Percentiles rank a stretch among this genome's conserved stretches.
These are phyloP conservation scores for Benthosema pterotum DNA, from an alignment of 2,797 vertebrate genomes.

Conservation along the genomic window DNA sequence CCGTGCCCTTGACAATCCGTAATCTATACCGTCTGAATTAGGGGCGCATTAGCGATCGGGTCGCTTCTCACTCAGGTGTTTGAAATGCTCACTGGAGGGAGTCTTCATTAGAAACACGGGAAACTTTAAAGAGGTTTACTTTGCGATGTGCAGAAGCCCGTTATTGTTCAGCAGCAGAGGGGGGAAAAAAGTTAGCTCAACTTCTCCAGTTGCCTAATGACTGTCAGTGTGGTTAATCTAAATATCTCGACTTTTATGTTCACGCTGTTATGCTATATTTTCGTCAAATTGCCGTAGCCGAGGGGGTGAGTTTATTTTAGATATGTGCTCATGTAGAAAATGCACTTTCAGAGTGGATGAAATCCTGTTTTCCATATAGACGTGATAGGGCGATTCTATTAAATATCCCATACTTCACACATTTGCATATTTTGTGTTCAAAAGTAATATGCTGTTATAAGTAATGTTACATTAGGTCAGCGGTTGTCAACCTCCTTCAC, in stretches of 20 bases:
- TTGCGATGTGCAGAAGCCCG: slow-evolving; percentile 42
- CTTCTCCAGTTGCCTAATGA: slow-evolving; percentile 47
- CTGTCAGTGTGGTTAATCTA: slow-evolving; percentile 51
- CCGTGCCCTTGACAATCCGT: slow-evolving; percentile 67
- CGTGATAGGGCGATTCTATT: slow-evolving; percentile 23
- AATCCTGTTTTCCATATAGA: slow-evolving; percentile 32
- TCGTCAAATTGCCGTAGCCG: slow-evolving; percentile 34
- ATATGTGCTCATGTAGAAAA: slow-evolving; percentile 55
- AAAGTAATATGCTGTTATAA: slow-evolving; percentile 35
- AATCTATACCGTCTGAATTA: slow-evolving; percentile 79
- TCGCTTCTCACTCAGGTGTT: slow-evolving; percentile 51
- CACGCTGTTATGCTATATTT: slow-evolving; percentile 26
- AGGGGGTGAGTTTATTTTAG: slow-evolving; percentile 42
- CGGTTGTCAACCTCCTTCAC: neutral
- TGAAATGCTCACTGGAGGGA: slow-evolving; percentile 55
- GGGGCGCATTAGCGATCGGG: slow-evolving; percentile 67
- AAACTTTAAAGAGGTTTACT: slow-evolving; percentile 58
- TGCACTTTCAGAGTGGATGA: slow-evolving; percentile 44
- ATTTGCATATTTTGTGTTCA: slow-evolving; percentile 36
- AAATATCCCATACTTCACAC: slow-evolving; percentile 38
- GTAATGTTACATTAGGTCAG: slow-evolving; percentile 27
- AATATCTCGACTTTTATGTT: slow-evolving; percentile 42
- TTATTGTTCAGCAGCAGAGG: slow-evolving; percentile 42
- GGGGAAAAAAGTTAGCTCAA: slow-evolving; percentile 37
- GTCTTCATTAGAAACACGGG: slow-evolving; percentile 57